These are phyloP conservation scores for Metallyticus violacea DNA, from an alignment of 2,888 invertebrate species.

Conservation along the genomic window DNA sequence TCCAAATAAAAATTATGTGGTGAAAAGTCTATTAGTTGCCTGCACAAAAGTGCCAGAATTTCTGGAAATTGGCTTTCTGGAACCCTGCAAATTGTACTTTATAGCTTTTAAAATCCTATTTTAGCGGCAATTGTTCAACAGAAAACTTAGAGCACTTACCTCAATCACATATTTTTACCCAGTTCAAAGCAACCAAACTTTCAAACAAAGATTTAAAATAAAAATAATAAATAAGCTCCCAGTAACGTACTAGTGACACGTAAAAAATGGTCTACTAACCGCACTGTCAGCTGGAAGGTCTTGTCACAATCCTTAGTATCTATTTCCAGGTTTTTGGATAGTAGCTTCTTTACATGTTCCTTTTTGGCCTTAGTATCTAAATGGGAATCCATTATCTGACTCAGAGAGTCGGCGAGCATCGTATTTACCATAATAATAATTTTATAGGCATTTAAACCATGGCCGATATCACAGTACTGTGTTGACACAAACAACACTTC, in stretches of 20 bases:
- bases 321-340: not conserved
- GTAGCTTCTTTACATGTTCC: not conserved
- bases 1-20: no score
- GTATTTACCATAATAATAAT: not conserved
- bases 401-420: not conserved
- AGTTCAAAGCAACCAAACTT: no score
- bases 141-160: no score
- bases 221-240: no score
- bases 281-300: not conserved
- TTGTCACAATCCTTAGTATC: not conserved
- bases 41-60: no score
- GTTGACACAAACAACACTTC: not conserved
- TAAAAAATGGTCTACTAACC: not conserved
- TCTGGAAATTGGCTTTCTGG: no score
- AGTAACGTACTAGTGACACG: not conserved
- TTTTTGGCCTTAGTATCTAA: not conserved
- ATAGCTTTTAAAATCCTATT: not conserved
- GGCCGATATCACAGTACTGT: not conserved
- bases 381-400: not conserved
- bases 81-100: not conserved
- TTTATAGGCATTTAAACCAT: not conserved
- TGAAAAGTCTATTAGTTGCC: no score
- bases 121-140: not conserved
- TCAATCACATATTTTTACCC: no score
- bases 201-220: no score